Base-by-base conservation (phyloP, 2,797 vertebrate species). In the Muscicapa comitata region DNA sequence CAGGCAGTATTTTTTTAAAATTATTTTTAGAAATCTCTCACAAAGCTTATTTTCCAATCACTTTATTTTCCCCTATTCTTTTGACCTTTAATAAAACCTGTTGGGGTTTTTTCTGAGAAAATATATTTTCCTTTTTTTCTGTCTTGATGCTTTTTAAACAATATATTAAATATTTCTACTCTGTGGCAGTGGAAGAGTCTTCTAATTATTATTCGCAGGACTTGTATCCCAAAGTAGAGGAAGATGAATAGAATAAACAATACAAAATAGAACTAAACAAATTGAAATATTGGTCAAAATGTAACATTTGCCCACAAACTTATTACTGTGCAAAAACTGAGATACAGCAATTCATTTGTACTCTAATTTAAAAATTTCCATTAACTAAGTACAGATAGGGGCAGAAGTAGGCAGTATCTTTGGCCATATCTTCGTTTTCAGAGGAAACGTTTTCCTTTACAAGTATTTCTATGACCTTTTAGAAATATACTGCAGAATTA, bases 111-210 rank as follows among this genome's bases (percentile, higher is more conserved):
- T 19, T 13, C 25, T 3, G 43, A 42, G 8, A 67, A 90, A 72
- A 68, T 12, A 3, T 17, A 12, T 38, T 42, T 62, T 51, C 2
- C 0, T 10, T 47, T 58, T 61, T 51, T 48, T 59, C 24, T 59
- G 11, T 47, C 6, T 45, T 35, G 2, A 2, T 43, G 12, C 4
- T 67, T 71, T 80, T 63, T 11, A 19, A 66, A 35, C 1, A 11
- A 19, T 13, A 40, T 54, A 31, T 53, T 67, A 53, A 88, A 18
- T 0, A 26, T 51, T 88, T 81, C 3, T 33, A 7, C n/a, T 70
- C 25, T 38, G 1, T 48, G 23, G n/a, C 1, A 3, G 2, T n/a
- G 20, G 37, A 25, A 55, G 2, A 63, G 0, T 61, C 10, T 47
- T 77, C 37, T 61, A 29, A 35, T 78, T 66, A 25, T 65, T 75